Conservation (phyloP, 2,113 vertebrate species). For the Melierax canorus region DNA sequence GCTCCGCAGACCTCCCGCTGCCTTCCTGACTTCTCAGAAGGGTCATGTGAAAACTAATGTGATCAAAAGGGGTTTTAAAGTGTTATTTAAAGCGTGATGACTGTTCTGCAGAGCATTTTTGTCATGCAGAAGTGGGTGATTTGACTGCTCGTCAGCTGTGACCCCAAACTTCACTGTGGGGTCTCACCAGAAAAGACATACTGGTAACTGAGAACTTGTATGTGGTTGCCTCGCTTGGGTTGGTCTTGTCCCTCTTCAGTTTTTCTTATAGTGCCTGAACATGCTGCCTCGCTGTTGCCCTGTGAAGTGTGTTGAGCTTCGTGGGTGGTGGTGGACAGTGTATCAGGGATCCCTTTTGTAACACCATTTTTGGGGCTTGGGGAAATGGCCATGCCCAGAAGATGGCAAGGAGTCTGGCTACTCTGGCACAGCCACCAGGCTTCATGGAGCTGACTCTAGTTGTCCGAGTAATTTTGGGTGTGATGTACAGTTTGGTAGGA, state of each 20-base stretch:
- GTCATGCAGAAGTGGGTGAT: background rate
- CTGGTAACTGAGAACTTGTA: background rate
- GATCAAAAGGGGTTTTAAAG: constrained; percentile 26
- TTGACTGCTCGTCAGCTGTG: background rate
- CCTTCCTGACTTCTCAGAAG: constrained; percentile 38
- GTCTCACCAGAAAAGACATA: background rate
- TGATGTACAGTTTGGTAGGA: background rate
- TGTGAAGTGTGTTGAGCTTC: background rate
- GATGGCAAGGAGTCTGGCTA: background rate
- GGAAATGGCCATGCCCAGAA: background rate
- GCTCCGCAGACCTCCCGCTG: background rate
- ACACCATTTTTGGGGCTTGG: background rate
- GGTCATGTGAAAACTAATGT: constrained; percentile 19
- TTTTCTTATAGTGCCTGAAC: background rate
- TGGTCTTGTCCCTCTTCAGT: background rate
- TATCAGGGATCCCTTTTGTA: background rate
- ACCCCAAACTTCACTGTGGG: background rate
- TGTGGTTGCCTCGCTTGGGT: background rate
- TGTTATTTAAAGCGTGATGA: background rate
- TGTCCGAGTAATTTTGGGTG: background rate
- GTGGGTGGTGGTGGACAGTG: fast-evolving
- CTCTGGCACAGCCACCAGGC: background rate
- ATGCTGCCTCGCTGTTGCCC: background rate
- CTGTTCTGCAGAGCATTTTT: background rate
- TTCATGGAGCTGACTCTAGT: background rate